These are phyloP conservation scores for Manis crassicaudata DNA, from an alignment of 2,797 vertebrate genomes.

Conservation along the genomic window DNA sequence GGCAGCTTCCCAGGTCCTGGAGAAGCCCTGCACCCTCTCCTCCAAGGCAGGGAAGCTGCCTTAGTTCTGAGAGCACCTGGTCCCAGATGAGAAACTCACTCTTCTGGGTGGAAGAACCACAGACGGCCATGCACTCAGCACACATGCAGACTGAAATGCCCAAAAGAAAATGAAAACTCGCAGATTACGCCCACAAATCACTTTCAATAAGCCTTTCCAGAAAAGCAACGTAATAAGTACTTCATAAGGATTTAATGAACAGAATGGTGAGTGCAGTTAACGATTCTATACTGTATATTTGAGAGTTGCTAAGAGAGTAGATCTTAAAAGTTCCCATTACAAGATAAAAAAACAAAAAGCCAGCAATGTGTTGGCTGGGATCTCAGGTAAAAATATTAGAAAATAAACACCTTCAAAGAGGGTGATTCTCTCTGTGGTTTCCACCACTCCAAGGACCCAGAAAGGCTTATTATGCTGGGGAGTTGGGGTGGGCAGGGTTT, in stretches of 20 bases:
- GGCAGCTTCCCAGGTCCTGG: not conserved
- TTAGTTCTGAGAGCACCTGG: not conserved
- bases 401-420: slow-evolving; percentile 3
- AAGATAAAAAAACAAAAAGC: not conserved
- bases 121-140: not conserved
- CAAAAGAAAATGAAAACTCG: not conserved
- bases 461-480: not conserved
- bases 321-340: not conserved
- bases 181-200: not conserved
- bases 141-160: not conserved
- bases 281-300: not conserved
- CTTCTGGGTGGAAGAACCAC: not conserved
- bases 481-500: not conserved
- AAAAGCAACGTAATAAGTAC: not conserved
- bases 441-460: not conserved
- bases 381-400: not conserved
- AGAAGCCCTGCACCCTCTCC: not conserved
- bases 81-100: not conserved
- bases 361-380: not conserved
- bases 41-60: not conserved
- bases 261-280: not conserved
- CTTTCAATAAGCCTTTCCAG: not conserved
- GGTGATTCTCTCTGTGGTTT: not conserved
- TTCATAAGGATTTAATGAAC: not conserved
- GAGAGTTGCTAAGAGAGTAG: not conserved